phyloP scores from a whole-genome alignment of 2,888 invertebrate genomes.

The Isotomurus palustris region DNA sequence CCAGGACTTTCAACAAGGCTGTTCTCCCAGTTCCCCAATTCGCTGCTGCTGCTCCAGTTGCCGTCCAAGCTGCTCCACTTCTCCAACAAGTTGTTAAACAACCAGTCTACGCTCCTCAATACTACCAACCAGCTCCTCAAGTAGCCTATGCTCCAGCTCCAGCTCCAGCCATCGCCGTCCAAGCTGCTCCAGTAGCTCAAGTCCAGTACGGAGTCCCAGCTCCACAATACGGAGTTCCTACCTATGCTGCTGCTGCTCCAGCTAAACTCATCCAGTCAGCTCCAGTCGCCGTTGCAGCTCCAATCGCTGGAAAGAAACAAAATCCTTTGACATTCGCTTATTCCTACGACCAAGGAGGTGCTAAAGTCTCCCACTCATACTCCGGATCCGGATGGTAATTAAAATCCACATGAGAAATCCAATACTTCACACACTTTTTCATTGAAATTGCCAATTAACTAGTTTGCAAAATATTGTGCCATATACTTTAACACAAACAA shows the following conservation, averaged over 20 bases:
- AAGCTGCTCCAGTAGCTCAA: conserved; percentile 2
- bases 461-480: too few relatives aligned
- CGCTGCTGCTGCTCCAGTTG: conserved; percentile 3
- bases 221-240: conserved; percentile 1
- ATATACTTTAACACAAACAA: too few relatives aligned
- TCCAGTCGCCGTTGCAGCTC: conserved; percentile 17
- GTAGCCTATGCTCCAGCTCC: conserved; percentile 10
- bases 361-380: conserved; percentile 41
- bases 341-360: conserved; percentile 36
- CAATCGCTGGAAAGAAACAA: conserved; percentile 28
- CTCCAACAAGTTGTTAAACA: not conserved
- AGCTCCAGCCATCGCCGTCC: conserved; percentile 9
- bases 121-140: not conserved
- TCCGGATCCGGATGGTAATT: conserved; percentile 45
- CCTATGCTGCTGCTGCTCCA: not conserved
- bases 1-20: conserved; percentile 23
- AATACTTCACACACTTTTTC: too few relatives aligned
- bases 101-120: not conserved
- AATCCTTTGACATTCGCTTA: conserved; percentile 44
- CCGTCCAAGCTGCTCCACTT: conserved; percentile 6
- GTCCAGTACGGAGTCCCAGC: conserved; percentile 5
- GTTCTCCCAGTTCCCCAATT: conserved; percentile 2
- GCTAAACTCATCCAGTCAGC: conserved; percentile 16
- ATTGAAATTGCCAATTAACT: too few relatives aligned
- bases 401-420: too few relatives aligned